Evolutionary conservation across 2,797 vertebrate species (phyloP).

Genomic region (Emys orbicularis): DNA sequence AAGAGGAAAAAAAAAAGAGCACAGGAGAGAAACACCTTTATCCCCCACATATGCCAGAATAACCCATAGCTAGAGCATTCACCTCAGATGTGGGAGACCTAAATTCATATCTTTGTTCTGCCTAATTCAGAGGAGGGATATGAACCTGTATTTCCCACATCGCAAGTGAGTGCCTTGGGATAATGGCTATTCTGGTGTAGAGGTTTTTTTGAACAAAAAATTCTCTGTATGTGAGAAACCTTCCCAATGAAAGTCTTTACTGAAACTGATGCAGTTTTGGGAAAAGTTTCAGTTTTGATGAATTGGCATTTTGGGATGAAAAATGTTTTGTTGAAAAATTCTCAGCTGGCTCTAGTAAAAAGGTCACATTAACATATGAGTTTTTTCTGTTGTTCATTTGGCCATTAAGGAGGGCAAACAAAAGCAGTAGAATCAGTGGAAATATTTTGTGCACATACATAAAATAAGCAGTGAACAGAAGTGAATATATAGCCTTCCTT

Average conservation of each 20-base stretch:
- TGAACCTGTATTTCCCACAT: not conserved
- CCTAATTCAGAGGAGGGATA: not conserved
- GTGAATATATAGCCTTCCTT: not conserved
- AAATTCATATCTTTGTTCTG: not conserved
- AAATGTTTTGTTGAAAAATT: not conserved
- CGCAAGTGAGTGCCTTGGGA: not conserved
- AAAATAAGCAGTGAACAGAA: not conserved
- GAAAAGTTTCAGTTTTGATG: not conserved
- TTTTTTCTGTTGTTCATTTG: conserved; percentile 16
- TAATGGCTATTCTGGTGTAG: not conserved
- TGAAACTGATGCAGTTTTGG: not conserved
- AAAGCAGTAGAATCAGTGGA: not conserved
- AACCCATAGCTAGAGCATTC: not conserved
- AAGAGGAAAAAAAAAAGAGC: not conserved
- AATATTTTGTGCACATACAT: not conserved
- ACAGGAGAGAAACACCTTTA: not conserved
- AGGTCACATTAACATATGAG: conserved; percentile 27
- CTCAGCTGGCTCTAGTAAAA: not conserved
- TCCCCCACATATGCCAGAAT: not conserved
- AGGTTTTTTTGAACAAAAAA: not conserved
- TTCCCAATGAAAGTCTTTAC: not conserved
- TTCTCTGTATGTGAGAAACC: not conserved
- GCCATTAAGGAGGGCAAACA: not conserved
- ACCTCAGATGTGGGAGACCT: not conserved
- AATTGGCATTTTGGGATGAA: not conserved